Conservation (phyloP, 1,140 invertebrate species). For the Battus philenor region DNA sequence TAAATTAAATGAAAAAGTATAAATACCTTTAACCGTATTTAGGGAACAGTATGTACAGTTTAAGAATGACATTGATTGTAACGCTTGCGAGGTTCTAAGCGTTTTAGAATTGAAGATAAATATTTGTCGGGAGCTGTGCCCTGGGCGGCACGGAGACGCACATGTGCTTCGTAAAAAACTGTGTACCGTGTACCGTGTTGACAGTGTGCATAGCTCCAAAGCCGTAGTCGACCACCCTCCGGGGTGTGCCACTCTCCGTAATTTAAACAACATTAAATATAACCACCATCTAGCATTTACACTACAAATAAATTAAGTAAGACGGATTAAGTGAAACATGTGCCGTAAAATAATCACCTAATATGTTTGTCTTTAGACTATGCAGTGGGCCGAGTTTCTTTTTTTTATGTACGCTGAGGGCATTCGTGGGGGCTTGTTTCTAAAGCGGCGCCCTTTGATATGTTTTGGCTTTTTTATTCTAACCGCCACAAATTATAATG, state of each 20-base stretch:
- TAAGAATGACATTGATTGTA: background rate
- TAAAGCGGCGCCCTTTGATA: constrained; percentile 13
- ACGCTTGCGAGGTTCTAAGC: constrained; percentile 39
- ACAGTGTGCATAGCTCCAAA: constrained; percentile 67
- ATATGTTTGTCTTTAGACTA: constrained; percentile 15
- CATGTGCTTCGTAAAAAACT: constrained; percentile 65
- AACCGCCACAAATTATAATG: constrained; percentile 13
- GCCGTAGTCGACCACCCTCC: constrained; percentile 47
- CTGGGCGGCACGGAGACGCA: constrained; percentile 49
- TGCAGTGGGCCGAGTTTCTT: constrained; percentile 8
- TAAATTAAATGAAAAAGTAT: no score
- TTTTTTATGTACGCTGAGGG: constrained; percentile 8
- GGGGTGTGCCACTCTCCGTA: constrained; percentile 27
- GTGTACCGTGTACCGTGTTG: constrained; percentile 61
- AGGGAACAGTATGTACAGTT: no score
- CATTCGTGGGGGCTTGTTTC: constrained; percentile 5
- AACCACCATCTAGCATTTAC: constrained; percentile 30
- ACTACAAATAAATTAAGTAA: constrained; percentile 29
- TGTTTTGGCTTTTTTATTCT: constrained; percentile 13
- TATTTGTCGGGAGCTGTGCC: constrained; percentile 60
- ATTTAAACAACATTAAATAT: constrained; percentile 44
- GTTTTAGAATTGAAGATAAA: constrained; percentile 69
- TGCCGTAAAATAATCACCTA: constrained; percentile 18
- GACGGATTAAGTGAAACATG: constrained; percentile 17
- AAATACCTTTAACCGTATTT: no score